Base-by-base conservation (phyloP, 2,797 vertebrate species). In the Tadarida brasiliensis region DNA sequence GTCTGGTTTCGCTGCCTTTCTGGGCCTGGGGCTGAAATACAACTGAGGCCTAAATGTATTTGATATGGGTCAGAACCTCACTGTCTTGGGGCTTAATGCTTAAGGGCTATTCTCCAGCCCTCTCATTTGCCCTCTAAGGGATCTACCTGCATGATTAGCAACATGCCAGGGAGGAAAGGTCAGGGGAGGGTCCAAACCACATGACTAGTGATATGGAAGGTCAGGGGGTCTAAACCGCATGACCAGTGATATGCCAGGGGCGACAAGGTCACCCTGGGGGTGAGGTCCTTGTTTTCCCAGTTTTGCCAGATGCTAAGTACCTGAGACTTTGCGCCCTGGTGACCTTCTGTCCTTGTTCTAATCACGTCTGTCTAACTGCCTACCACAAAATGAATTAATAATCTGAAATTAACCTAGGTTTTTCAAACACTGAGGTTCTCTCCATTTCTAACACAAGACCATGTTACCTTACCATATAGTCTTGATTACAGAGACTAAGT, bases 401-500 rank as follows among this genome's bases (percentile, higher is more conserved):
- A 56, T 57, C 20, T 71, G 59, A 90, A 73, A 91, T n/a, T 87
- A 78, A 87, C 11, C 10, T 30, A 65, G 8, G 35, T 35, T 84
- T 92, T 74, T 85, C 35, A 73, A 84, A 33, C 30, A 22, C 28
- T 30, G 61, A 70, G 2, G 2, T 63, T 88, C 59, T 84, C 28
- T 84, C 33, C 11, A 49, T 68, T 20, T 91, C 33, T 44, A 82
- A 67, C 83, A 59, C 15, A 73, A 59, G 35, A 15, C 24, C 51
- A 68, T 3, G 9, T 90, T 49, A 88, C 11, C 12, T 28, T 39
- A 67, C 35, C 12, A 81, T 17, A 19, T 9, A 68, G 12, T 65
- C 35, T 80, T 94, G 59, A 87, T 59, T 90, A 83, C 11, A 68
- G 24, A 93, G 33, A 73, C 11, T 49, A 80, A 81, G 71, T 68